phyloP scores from a whole-genome alignment of 2,113 vertebrate genomes.

The Rattus rattus region DNA sequence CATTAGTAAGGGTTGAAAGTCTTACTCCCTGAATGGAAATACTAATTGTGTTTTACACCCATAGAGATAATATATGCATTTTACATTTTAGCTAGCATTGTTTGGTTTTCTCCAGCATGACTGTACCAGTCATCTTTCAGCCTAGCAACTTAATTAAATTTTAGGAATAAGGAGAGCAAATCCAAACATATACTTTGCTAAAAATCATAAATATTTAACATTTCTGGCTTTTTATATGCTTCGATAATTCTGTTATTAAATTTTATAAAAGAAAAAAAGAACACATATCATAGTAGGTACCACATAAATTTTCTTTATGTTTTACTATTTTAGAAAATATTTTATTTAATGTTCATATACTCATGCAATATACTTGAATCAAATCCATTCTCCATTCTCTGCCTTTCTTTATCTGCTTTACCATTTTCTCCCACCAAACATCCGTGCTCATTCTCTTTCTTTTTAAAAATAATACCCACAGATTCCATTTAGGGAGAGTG shows the following conservation, averaged over 20 bases:
- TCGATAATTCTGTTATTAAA: neutral
- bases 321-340: conserved; percentile 23
- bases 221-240: neutral
- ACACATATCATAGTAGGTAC: neutral
- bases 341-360: neutral
- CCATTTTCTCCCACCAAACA: neutral
- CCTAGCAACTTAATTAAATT: conserved; percentile 15
- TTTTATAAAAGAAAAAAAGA: neutral
- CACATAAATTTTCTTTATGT: neutral
- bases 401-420: neutral
- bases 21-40: neutral
- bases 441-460: neutral
- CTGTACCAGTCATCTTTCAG: neutral
- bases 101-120: neutral
- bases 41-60: neutral
- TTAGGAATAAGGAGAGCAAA: conserved; percentile 23
- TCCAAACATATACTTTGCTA: neutral
- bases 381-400: neutral
- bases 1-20: neutral
- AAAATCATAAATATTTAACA: conserved; percentile 9
- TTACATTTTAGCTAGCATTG: neutral
- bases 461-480: neutral
- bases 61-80: neutral
- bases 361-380: neutral
- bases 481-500: neutral